Conservation (phyloP, 2,888 invertebrate species). For the Polia nebulosa region DNA sequence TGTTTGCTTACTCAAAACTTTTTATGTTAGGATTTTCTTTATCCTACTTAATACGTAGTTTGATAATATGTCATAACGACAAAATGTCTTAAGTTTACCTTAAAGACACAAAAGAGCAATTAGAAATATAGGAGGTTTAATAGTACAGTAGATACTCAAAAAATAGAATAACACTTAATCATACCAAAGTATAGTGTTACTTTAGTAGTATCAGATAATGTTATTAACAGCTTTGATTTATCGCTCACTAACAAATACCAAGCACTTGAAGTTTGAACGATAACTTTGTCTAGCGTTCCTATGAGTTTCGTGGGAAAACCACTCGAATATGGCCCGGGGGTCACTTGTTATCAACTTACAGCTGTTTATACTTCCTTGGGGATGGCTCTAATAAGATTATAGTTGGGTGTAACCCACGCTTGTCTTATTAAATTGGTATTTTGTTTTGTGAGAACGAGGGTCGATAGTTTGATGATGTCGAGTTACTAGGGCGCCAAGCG, state of each 20-base stretch:
- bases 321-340: conserved; percentile 29
- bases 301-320: conserved; percentile 55
- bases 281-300: conserved; percentile 31
- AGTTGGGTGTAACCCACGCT: conserved; percentile 22
- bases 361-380: conserved; percentile 43
- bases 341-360: conserved; percentile 42
- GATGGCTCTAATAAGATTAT: conserved; percentile 49
- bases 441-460: conserved; percentile 28
- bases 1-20: not conserved
- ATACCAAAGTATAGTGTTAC: not conserved
- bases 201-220: conserved; percentile 9
- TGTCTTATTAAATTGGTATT: conserved; percentile 45
- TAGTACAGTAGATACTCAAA: not conserved
- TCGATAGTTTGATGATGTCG: conserved; percentile 33
- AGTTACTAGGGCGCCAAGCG: conserved; percentile 19
- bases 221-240: conserved; percentile 23
- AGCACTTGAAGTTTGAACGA: conserved; percentile 50
- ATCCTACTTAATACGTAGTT: not conserved
- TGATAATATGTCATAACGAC: too few species aligned
- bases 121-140: not conserved
- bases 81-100: too few species aligned
- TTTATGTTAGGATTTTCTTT: not conserved
- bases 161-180: not conserved
- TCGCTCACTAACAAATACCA: conserved; percentile 17
- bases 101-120: too few species aligned